Evolutionary conservation across 2,113 vertebrate genomes (phyloP), one percentile per base, ranked within the genome.

Genomic region (Mormyrus iriodes): DNA sequence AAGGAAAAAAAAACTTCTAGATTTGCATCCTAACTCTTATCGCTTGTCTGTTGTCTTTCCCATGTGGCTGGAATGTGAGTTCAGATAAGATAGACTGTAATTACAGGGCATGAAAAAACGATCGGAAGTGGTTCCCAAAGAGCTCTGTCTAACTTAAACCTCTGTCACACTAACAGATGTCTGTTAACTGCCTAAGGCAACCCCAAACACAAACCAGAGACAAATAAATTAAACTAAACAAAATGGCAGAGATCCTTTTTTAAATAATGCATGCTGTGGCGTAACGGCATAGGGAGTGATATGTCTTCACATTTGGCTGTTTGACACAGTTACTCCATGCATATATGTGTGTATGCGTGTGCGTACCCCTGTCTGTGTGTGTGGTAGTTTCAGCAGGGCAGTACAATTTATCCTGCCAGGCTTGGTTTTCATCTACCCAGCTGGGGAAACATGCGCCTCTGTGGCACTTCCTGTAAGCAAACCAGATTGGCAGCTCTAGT

Each of bases 391-490:
- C 93, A 93, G 90, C 91, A 94, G 76, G 65, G 27, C 31, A 17
- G 48, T 53, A 76, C 87, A 49, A 88, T 76, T 85, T 52, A 52
- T 51, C 58, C 90, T 86, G 90, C 87, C 87, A 69, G 86, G 90
- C 92, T 91, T 93, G 94, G 92, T 93, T 92, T 92, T 93, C 93
- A 92, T 90, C 89, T 91, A 91, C 93, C 91, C 94, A 93, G 94
- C 93, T 94, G 93, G 92, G 94, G 93, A 90, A 93, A 95, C 91
- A 93, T 93, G 90, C 88, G 83, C 90, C 93, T 91, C 89, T 90
- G 91, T 90, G 87, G 3, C 82, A 42, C 90, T 90, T 88, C 90
- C 88, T 90, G 90, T 86, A 89, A 88, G 53, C 83, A 49, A 48
- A 76, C 39, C 84, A 79, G 88, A 90, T 82, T 90, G 90, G 85